Conservation (phyloP, 1,140 invertebrate genomes). For the Drosophila sp. region DNA sequence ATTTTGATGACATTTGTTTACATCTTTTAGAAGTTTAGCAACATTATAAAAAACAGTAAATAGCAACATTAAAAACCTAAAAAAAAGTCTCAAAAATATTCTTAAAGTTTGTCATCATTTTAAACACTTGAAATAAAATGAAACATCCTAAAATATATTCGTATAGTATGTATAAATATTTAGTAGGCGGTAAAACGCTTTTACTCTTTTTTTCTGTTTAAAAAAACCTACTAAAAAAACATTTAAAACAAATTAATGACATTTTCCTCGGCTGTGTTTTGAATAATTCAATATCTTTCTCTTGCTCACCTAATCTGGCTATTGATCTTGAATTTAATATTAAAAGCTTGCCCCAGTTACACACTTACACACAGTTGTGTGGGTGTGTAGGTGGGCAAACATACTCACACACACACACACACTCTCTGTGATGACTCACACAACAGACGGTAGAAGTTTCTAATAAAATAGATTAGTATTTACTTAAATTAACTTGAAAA, state of each 20-base stretch:
- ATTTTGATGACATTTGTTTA: too few relatives aligned
- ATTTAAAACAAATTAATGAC: constrained; percentile 25
- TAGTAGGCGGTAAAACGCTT: constrained; percentile 1
- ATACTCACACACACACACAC: neutral
- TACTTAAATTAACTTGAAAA: constrained; percentile 1
- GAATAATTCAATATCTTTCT: constrained; percentile 59
- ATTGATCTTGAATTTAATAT: constrained; percentile 57
- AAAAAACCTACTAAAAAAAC: constrained; percentile 28
- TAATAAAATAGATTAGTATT: neutral
- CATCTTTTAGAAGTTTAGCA: too few relatives aligned
- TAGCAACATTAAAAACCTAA: too few relatives aligned
- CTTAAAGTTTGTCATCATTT: too few relatives aligned
- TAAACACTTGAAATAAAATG: neutral
- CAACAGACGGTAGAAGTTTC: constrained; percentile 1
- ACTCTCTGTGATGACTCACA: constrained; percentile 5
- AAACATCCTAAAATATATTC: neutral
- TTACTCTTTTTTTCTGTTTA: neutral
- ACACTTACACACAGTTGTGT: constrained; percentile 41
- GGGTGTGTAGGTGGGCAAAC: constrained; percentile 36
- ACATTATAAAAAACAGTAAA: too few relatives aligned
- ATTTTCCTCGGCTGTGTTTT: constrained; percentile 30
- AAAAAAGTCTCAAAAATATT: too few relatives aligned
- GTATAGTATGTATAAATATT: neutral
- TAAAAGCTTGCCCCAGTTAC: constrained; percentile 63
- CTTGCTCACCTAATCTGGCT: constrained; percentile 33